phyloP scores from a whole-genome alignment of 2,113 vertebrate species.

The Otolemur garnettii region DNA sequence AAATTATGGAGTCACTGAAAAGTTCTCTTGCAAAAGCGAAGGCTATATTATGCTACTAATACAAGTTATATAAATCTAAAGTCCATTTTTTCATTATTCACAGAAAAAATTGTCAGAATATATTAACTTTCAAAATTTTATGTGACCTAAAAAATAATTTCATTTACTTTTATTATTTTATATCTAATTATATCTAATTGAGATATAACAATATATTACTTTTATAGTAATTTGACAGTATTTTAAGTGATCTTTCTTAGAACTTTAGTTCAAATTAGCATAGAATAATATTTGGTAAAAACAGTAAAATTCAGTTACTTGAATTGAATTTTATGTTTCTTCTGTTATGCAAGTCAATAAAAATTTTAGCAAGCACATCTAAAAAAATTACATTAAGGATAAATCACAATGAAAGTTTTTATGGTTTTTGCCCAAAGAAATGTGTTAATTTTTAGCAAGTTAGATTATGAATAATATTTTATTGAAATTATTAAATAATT shows the following conservation, averaged over 20 bases:
- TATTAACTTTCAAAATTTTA: conserved; percentile 42
- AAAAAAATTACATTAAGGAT: conserved; percentile 54
- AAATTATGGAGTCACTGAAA: conserved; percentile 74
- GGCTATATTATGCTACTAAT: conserved; percentile 72
- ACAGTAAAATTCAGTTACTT: neutral
- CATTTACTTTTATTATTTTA: conserved; percentile 53
- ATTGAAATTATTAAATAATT: conserved; percentile 64
- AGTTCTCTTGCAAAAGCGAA: conserved; percentile 72
- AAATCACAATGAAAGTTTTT: neutral
- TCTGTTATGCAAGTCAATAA: neutral
- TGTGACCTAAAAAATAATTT: conserved; percentile 31
- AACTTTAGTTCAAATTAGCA: neutral
- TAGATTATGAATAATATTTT: conserved; percentile 63
- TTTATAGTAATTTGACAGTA: conserved; percentile 48
- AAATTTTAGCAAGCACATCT: neutral
- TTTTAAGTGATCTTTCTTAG: conserved; percentile 3
- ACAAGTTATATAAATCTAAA: conserved; percentile 32
- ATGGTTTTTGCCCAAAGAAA: conserved; percentile 60
- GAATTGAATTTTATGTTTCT: conserved; percentile 50
- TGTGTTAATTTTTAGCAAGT: conserved; percentile 82
- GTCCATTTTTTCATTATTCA: conserved; percentile 68
- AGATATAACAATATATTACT: neutral
- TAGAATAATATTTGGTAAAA: conserved; percentile 36
- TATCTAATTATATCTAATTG: neutral
- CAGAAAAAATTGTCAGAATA: conserved; percentile 43